A percentile compares a stretch with the other conserved stretches of the same genome.
Conservation (phyloP, 2,888 invertebrate species). For the Trypoxylon attenuatum region DNA sequence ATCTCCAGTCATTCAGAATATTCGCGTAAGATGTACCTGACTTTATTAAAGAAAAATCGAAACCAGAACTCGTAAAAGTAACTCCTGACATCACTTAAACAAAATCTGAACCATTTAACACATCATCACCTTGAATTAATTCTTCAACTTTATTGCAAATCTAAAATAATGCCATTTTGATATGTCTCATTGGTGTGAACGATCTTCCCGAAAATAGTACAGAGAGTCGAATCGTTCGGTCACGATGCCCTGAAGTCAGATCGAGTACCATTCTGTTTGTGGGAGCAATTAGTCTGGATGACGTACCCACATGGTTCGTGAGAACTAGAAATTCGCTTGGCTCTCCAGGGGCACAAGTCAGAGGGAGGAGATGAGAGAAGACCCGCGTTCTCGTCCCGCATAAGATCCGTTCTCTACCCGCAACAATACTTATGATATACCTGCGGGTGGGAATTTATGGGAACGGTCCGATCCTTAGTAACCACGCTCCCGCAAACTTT, state of each 20-base stretch:
- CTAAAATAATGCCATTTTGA: too few relatives aligned
- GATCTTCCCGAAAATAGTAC: background rate
- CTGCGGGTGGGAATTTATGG: conserved; percentile 56
- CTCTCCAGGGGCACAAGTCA: conserved; percentile 52
- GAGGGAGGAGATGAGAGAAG: conserved; percentile 35
- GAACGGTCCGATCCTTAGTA: too few relatives aligned
- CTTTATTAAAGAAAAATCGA: too few relatives aligned
- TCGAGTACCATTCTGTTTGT: background rate
- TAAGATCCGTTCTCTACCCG: conserved; percentile 45
- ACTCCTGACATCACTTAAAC: too few relatives aligned
- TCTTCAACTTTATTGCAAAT: too few relatives aligned
- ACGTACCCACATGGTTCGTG: conserved; percentile 64
- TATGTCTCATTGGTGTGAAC: too few relatives aligned
- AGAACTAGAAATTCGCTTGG: conserved; percentile 55
- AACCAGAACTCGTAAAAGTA: too few relatives aligned
- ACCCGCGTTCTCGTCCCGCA: conserved; percentile 58
- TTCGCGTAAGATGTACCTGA: too few relatives aligned
- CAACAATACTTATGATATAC: conserved; percentile 32
- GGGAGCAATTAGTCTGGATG: conserved; percentile 29
- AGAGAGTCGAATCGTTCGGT: background rate
- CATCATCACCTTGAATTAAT: too few relatives aligned
- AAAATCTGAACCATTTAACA: too few relatives aligned
- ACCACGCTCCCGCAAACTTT: conserved; percentile 39
- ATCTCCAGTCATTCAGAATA: too few relatives aligned
- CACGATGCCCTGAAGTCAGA: background rate